These are phyloP conservation scores for Acanthopagrus latus DNA, from an alignment of 2,797 vertebrate genomes.

Conservation along the genomic window DNA sequence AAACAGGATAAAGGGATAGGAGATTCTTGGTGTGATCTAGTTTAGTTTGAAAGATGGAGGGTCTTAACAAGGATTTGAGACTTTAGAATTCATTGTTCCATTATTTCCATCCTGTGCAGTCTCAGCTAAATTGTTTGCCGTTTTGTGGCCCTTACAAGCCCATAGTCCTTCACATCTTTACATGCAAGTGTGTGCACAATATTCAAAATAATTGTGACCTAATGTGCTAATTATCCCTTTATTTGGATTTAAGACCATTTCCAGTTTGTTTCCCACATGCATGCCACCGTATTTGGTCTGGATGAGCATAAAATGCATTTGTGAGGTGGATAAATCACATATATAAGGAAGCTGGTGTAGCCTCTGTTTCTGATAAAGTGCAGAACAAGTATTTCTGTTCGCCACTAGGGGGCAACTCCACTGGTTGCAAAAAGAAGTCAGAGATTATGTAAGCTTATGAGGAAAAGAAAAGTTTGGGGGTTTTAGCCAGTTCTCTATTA, in stretches of 20 bases:
- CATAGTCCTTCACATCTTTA: slow-evolving; percentile 27
- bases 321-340: neutral
- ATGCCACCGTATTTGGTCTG: slow-evolving; percentile 15
- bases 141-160: slow-evolving; percentile 57
- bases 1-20: slow-evolving; percentile 85
- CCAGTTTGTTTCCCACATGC: slow-evolving; percentile 1
- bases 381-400: too few relatives aligned
- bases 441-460: too few relatives aligned
- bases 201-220: slow-evolving; percentile 2
- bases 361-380: too few relatives aligned
- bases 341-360: too few relatives aligned
- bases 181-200: slow-evolving; percentile 23
- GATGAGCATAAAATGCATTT: slow-evolving; percentile 2
- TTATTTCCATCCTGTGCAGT: slow-evolving; percentile 79
- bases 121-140: slow-evolving; percentile 75
- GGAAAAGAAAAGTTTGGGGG: too few relatives aligned
- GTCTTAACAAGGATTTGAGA: slow-evolving; percentile 88
- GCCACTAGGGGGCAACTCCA: too few relatives aligned
- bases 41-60: slow-evolving; percentile 87
- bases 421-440: too few relatives aligned
- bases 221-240: neutral
- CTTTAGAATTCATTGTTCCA: slow-evolving; percentile 84
- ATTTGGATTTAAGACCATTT: slow-evolving; percentile 1
- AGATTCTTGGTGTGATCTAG: slow-evolving; percentile 88
- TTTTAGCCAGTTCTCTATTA: too few relatives aligned